phyloP scores from a whole-genome alignment of 2,113 vertebrate species.

The Scytalopus superciliaris region DNA sequence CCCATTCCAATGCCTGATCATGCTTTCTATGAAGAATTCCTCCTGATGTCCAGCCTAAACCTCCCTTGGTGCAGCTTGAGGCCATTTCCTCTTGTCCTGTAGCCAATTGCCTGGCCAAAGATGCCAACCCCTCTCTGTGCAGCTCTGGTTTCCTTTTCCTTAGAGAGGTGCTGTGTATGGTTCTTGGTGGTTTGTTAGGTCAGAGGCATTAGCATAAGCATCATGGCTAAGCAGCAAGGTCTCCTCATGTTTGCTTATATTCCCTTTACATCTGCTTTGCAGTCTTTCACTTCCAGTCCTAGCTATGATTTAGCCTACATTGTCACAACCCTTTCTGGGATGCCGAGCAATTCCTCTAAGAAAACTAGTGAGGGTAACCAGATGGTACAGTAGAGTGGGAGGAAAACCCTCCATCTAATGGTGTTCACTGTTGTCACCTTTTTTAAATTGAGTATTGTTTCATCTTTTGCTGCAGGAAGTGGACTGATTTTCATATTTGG shows the following conservation, averaged over 20 bases:
- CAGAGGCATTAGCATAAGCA: not conserved
- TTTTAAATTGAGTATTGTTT: not conserved
- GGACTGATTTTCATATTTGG: not conserved
- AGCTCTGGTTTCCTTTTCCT: not conserved
- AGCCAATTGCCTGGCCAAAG: not conserved
- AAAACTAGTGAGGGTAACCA: not conserved
- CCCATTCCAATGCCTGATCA: not conserved
- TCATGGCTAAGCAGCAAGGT: not conserved
- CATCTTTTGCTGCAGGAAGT: not conserved
- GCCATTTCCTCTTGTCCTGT: not conserved
- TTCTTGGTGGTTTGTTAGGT: not conserved
- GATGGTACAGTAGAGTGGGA: not conserved
- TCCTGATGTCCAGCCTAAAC: not conserved
- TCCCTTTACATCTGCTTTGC: not conserved
- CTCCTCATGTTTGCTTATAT: not conserved
- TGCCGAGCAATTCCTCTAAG: not conserved
- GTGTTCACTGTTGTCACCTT: not conserved
- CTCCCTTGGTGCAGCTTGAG: not conserved
- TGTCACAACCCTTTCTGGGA: not conserved
- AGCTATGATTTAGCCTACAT: not conserved
- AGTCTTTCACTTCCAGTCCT: not conserved
- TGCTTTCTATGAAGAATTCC: not conserved
- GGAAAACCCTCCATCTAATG: not conserved
- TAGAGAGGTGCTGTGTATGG: not conserved
- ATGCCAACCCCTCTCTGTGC: not conserved